A percentile compares a stretch with the other conserved stretches of the same genome.
phyloP scores from a whole-genome alignment of 2,113 vertebrate species.

The Caloenas nicobarica region DNA sequence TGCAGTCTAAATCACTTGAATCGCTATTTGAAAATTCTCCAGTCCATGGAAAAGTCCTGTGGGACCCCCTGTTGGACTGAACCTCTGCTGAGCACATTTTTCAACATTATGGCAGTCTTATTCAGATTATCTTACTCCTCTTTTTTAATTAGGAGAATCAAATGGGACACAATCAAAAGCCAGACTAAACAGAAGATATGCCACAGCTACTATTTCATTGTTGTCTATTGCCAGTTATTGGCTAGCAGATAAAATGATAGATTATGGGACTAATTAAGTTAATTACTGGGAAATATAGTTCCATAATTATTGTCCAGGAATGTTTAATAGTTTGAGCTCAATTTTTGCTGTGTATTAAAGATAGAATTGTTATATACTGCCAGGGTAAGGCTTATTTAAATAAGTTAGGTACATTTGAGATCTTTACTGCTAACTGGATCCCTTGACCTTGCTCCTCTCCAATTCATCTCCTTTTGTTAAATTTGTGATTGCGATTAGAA shows the following conservation, averaged over 20 bases:
- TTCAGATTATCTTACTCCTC: neutral
- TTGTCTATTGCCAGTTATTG: neutral
- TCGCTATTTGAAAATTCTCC: neutral
- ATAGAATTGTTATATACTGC: neutral
- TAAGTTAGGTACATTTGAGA: neutral
- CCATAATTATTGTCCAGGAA: neutral
- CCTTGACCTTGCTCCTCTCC: neutral
- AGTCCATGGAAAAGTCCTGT: neutral
- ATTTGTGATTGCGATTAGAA: neutral
- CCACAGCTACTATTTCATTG: neutral
- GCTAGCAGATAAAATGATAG: neutral
- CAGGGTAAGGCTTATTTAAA: neutral
- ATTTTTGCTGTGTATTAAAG: neutral
- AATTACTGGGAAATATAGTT: neutral
- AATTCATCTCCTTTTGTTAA: neutral
- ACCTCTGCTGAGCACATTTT: neutral
- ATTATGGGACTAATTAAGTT: neutral
- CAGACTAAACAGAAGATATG: neutral
- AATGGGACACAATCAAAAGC: neutral
- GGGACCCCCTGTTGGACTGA: neutral
- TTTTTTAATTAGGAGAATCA: neutral
- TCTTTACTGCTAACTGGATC: neutral
- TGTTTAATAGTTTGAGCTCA: neutral
- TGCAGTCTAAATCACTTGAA: neutral
- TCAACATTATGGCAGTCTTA: neutral